A percentile compares a stretch with the other conserved stretches of the same genome.
phyloP scores from a whole-genome alignment of 2,888 invertebrate genomes.

The Drosophila robusta region DNA sequence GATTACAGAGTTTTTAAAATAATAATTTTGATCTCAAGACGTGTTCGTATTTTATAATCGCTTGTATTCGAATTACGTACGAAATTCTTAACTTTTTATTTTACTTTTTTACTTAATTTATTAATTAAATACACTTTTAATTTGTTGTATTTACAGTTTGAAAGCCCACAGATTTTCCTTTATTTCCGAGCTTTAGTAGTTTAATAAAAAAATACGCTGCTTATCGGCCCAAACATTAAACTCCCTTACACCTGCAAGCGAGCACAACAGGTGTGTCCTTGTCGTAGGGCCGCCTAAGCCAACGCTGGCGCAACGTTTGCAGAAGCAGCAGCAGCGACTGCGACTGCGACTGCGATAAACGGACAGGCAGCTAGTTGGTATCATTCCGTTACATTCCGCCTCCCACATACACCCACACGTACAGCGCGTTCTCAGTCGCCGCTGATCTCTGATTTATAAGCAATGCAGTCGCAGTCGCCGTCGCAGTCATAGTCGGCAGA shows the following conservation, averaged over 20 bases:
- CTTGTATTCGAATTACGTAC: too few relatives aligned
- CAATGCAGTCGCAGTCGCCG: constrained; percentile 26
- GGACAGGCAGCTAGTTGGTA: not conserved
- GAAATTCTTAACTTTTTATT: not conserved
- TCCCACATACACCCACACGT: constrained; percentile 12
- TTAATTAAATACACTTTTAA: too few relatives aligned
- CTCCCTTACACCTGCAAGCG: constrained; percentile 49
- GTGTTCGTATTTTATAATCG: too few relatives aligned
- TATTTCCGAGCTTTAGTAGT: too few relatives aligned
- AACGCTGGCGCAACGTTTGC: constrained; percentile 8
- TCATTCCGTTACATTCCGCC: constrained; percentile 11
- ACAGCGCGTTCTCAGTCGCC: not conserved
- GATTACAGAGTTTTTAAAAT: too few relatives aligned
- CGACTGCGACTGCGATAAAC: constrained; percentile 5
- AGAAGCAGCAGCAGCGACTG: constrained; percentile 6
- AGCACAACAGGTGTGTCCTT: constrained; percentile 69
- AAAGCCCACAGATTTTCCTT: too few relatives aligned
- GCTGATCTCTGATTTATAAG: constrained; percentile 46
- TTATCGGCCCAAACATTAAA: not conserved
- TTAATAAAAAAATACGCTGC: not conserved
- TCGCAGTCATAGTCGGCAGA: not conserved
- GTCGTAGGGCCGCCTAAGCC: constrained; percentile 44
- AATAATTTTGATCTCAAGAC: too few relatives aligned
- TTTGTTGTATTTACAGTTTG: too few relatives aligned
- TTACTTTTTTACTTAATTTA: too few relatives aligned